Conservation (phyloP, 2,113 vertebrate species). For the Leptobrachium leishanense region DNA sequence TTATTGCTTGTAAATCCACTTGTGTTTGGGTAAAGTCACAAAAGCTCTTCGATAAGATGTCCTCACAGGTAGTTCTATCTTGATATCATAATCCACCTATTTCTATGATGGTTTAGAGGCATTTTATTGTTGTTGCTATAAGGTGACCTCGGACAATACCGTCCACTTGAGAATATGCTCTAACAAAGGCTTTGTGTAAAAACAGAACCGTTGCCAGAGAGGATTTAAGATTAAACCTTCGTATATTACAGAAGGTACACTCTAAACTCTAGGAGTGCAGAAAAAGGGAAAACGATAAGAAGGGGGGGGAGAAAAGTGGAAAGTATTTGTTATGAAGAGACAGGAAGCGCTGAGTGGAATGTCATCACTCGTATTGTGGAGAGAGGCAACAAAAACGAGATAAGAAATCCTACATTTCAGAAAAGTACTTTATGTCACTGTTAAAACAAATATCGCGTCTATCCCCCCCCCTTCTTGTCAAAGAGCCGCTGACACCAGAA, state of each 20-base stretch:
- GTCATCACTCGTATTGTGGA: background rate
- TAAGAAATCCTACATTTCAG: constrained; percentile 10
- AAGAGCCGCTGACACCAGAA: constrained; percentile 30
- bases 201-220: constrained; percentile 2
- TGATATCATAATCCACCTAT: background rate
- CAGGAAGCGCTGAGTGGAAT: constrained; percentile 13
- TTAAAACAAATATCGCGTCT: constrained; percentile 5
- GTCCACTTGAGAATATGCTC: background rate
- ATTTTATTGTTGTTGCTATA: background rate
- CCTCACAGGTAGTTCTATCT: background rate
- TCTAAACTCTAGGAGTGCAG: background rate
- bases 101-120: background rate
- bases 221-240: constrained; percentile 11
- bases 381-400: constrained; percentile 17
- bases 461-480: background rate
- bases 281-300: background rate
- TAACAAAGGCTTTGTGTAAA: background rate
- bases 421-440: constrained; percentile 12
- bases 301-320: background rate
- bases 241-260: background rate
- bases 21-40: too few relatives aligned
- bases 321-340: constrained; percentile 1
- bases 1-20: too few relatives aligned
- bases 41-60: background rate
- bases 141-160: background rate